Percentiles rank a stretch among this genome's conserved stretches.
Conservation (phyloP, 1,140 invertebrate species). For the Mamestra configurata region DNA sequence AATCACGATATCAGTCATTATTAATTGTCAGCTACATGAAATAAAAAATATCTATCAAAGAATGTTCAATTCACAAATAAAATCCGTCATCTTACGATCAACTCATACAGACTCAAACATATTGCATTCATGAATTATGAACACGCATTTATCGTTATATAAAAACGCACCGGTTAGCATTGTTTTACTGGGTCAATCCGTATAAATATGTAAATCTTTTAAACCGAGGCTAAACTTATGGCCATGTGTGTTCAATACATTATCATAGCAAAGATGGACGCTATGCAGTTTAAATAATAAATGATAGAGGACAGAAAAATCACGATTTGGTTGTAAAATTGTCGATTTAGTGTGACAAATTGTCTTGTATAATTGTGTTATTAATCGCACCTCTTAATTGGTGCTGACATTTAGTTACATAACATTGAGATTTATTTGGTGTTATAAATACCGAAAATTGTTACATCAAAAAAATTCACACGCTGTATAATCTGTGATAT, state of each 20-base stretch:
- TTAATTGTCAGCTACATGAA: too few relatives aligned
- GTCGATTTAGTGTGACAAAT: not conserved
- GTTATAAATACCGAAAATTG: not conserved
- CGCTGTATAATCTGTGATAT: slow-evolving; percentile 7
- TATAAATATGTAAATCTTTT: slow-evolving; percentile 39
- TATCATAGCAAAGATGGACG: slow-evolving; percentile 1
- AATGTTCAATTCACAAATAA: too few relatives aligned
- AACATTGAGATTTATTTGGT: not conserved
- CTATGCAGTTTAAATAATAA: not conserved
- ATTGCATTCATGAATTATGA: not conserved
- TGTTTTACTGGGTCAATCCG: slow-evolving; percentile 36
- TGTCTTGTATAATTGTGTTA: not conserved
- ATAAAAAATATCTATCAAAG: too few relatives aligned
- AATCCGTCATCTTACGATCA: too few relatives aligned
- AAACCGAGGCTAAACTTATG: slow-evolving; percentile 18
- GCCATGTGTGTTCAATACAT: not conserved
- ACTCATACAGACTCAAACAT: not conserved
- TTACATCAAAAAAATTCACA: not conserved
- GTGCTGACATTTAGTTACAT: not conserved
- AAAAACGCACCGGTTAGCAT: slow-evolving; percentile 26
- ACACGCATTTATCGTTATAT: not conserved
- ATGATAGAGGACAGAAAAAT: slow-evolving; percentile 4
- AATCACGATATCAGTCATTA: too few relatives aligned
- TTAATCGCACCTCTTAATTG: slow-evolving; percentile 9
- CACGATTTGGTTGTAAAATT: slow-evolving; percentile 7